These are phyloP conservation scores for Silurus meridionalis DNA, from an alignment of 2,113 vertebrate genomes.

Conservation along the genomic window DNA sequence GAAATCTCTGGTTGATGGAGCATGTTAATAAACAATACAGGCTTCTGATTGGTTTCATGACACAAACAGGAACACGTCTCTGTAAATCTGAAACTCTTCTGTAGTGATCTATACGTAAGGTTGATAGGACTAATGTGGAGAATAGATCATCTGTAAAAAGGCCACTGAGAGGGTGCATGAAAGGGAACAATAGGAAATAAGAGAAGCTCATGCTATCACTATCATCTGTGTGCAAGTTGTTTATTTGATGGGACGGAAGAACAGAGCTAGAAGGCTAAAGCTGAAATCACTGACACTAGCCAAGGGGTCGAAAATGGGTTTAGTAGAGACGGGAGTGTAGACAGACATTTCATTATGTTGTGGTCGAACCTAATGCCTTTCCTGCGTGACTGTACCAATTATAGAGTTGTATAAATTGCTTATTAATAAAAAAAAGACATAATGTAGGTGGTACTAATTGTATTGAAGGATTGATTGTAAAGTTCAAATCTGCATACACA, in stretches of 20 bases:
- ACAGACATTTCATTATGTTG: background rate
- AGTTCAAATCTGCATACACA: too few species aligned
- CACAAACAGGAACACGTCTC: background rate
- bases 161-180: background rate
- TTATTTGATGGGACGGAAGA: constrained; percentile 78
- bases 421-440: background rate
- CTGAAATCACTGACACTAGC: constrained; percentile 76
- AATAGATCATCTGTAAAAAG: background rate
- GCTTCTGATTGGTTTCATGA: background rate
- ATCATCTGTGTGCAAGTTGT: constrained; percentile 65
- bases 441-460: background rate
- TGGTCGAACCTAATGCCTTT: background rate
- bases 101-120: background rate
- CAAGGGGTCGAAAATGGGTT: constrained; percentile 63
- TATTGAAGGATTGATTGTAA: too few species aligned
- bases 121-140: background rate
- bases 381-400: background rate
- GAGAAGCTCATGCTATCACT: constrained; percentile 66
- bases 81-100: background rate
- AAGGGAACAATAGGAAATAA: constrained; percentile 64
- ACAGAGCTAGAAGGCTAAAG: constrained; percentile 68
- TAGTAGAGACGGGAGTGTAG: constrained; percentile 13
- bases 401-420: background rate
- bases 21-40: background rate
- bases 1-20: background rate